These are phyloP conservation scores for Drosophila meridiana DNA, from an alignment of 2,888 invertebrate genomes.

Conservation along the genomic window DNA sequence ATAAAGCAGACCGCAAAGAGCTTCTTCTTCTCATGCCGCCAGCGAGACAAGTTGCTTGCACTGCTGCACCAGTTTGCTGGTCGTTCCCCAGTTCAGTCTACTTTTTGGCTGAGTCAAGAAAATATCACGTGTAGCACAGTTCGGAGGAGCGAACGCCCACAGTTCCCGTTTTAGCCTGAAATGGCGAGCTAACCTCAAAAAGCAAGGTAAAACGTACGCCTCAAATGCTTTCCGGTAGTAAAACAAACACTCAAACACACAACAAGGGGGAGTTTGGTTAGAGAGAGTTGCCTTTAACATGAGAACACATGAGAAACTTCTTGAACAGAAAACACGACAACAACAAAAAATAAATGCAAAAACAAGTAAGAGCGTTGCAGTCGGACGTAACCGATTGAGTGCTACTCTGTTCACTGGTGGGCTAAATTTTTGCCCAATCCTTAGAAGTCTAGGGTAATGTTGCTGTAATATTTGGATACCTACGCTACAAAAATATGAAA, in stretches of 20 bases:
- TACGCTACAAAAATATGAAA: too few species aligned
- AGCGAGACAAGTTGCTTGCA: constrained; percentile 36
- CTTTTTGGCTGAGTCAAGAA: constrained; percentile 13
- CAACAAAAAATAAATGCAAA: not conserved
- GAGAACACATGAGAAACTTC: constrained; percentile 65
- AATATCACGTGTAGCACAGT: constrained; percentile 53
- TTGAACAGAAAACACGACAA: constrained; percentile 35
- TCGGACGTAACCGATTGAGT: too few species aligned
- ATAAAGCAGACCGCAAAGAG: not conserved
- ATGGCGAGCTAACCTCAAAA: constrained; percentile 67
- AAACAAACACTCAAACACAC: constrained; percentile 50
- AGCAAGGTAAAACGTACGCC: constrained; percentile 53
- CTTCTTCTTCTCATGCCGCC: not conserved
- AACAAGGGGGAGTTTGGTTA: not conserved
- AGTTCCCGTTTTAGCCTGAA: constrained; percentile 49
- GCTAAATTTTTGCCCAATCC: too few species aligned
- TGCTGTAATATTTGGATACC: too few species aligned
- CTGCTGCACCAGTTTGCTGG: constrained; percentile 67
- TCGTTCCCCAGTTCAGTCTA: constrained; percentile 41
- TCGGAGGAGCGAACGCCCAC: constrained; percentile 45
- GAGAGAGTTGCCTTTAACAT: constrained; percentile 24
- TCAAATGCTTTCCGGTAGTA: constrained; percentile 69
- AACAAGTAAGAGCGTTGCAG: not conserved
- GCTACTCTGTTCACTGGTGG: too few species aligned
- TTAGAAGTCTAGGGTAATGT: too few species aligned